Evolutionary conservation across 2,797 vertebrate genomes (phyloP), one percentile per base, ranked within the genome.

Genomic region (Apodemus agrarius): DNA sequence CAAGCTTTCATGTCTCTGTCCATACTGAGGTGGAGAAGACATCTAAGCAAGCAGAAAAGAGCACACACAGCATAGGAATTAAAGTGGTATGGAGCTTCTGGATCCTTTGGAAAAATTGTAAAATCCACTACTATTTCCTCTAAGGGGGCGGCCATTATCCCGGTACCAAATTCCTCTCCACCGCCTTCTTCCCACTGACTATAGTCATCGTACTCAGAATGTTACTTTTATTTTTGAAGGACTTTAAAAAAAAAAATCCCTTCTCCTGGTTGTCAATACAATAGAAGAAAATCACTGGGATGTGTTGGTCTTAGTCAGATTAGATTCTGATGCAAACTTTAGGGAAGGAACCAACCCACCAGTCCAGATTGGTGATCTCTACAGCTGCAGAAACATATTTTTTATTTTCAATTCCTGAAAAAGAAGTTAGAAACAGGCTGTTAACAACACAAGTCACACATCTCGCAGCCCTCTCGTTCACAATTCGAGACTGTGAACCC

Each of bases 351-450:
- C 95, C 96, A 97, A 97, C 80, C 89, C 97, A 97, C 88, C 90
- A 85, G 96, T 93, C 80, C 96, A 97, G 98, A 98, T 3, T 97
- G 96, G 96, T 94, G 82, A 97, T 97, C 97, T 95, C 97, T 98
- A 95, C 98, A 97, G 97, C 96, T 98, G 95, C 74, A 96, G 97
- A 96, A 96, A 98, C 97, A 95, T 79, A n/a, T 87, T 92, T 84
- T 84, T 83, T 43, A 43, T 82, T 93, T 93, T 96, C 96, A 98
- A 95, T 97, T 98, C 98, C 98, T 98, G 98, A 95, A 96, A 98
- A 97, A 97, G 98, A 98, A 0, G 1, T 34, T 92, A 98, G 95
- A 96, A 96, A 96, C 78, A 94, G 89, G 93, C 59, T n/a, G 94
- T 98, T 97, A 98, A 96, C 95, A 97, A 93, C 0, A 93, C 0